These are phyloP conservation scores for Catharus minimus DNA, from an alignment of 2,113 vertebrate species.

Conservation along the genomic window DNA sequence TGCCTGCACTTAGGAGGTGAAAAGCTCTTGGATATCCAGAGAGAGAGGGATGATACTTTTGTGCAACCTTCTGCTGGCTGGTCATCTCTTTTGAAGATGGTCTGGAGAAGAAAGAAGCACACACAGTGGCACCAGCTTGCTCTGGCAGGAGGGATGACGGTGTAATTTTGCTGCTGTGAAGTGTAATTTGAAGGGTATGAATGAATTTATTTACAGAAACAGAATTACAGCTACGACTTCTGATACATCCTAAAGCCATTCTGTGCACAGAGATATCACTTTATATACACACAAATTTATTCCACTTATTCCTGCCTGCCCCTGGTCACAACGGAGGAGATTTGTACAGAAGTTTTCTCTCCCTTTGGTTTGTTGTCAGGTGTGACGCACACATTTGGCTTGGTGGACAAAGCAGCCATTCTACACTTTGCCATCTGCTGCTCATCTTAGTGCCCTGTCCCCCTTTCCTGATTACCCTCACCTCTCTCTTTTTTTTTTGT, in stretches of 20 bases:
- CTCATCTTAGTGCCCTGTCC: background rate
- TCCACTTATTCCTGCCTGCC: background rate
- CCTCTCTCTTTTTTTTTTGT: background rate
- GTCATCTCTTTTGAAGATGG: background rate
- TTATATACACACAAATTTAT: background rate
- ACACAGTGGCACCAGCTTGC: background rate
- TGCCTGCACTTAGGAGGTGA: background rate
- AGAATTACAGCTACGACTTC: background rate
- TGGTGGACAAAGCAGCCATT: background rate
- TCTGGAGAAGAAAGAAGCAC: background rate
- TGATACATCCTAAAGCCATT: background rate
- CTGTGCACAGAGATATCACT: background rate
- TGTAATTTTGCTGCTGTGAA: background rate
- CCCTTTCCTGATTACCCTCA: background rate
- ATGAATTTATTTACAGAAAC: background rate
- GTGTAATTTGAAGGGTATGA: background rate
- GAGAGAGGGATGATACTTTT: background rate
- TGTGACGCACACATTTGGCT: background rate
- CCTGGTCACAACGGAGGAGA: background rate
- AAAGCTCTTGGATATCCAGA: background rate
- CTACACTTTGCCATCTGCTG: background rate
- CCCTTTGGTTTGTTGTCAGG: background rate
- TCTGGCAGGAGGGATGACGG: background rate
- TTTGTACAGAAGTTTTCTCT: background rate
- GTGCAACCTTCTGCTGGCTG: background rate